Percentiles rank a stretch among this genome's conserved stretches.
Evolutionary conservation across 2,888 invertebrate species (phyloP).

Genomic region (Nomada hirtipes): DNA sequence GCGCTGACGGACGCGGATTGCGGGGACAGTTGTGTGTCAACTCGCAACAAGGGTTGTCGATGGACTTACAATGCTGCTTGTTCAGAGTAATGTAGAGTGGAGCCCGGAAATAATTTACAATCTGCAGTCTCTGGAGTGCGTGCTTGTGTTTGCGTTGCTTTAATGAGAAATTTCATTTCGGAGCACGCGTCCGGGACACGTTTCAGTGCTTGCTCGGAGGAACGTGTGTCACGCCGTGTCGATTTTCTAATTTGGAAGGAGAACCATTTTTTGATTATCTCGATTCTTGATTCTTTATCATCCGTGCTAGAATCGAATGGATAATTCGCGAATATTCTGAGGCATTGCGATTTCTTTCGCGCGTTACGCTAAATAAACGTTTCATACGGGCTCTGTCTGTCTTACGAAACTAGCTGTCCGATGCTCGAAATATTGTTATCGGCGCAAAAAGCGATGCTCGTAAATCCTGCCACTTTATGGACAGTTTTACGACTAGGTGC

Average conservation of each 20-base stretch:
- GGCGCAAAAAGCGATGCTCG: slow-evolving; percentile 34
- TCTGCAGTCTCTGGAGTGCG: not conserved
- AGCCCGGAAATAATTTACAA: slow-evolving; percentile 46
- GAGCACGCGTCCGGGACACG: not conserved
- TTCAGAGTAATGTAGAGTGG: slow-evolving; percentile 19
- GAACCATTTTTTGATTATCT: not conserved
- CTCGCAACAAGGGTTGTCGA: slow-evolving; percentile 49
- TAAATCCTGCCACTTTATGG: slow-evolving; percentile 54
- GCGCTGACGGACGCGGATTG: slow-evolving; percentile 53
- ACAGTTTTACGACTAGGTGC: slow-evolving; percentile 50
- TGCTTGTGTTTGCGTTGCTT: too few species aligned
- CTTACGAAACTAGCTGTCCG: slow-evolving; percentile 12
- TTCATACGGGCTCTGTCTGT: slow-evolving; percentile 13
- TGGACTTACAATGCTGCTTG: slow-evolving; percentile 21
- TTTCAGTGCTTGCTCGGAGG: not conserved
- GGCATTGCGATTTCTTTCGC: not conserved
- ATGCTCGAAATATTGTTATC: slow-evolving; percentile 30
- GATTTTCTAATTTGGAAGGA: not conserved
- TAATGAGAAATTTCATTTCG: not conserved
- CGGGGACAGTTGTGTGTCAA: slow-evolving; percentile 54
- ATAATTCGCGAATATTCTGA: not conserved
- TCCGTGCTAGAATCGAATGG: not conserved
- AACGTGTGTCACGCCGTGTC: not conserved
- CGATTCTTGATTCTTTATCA: too few species aligned
- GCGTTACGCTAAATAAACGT: not conserved